Evolutionary conservation across 2,797 vertebrate genomes (phyloP).

Genomic region (Notolabrus celidotus): DNA sequence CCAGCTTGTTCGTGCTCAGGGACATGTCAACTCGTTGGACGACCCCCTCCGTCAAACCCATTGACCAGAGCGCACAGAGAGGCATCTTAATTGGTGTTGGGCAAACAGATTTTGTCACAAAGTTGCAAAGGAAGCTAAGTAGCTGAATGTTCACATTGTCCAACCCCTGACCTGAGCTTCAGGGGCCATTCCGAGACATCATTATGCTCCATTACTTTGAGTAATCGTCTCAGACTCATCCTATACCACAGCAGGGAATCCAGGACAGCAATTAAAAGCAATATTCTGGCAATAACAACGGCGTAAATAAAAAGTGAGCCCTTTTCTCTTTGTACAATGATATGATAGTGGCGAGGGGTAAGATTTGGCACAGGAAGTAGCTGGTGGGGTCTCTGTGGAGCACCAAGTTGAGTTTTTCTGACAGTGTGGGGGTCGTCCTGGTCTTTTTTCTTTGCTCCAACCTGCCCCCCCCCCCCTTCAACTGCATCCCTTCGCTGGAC

Average conservation of each 20-base stretch:
- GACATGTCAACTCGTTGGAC: constrained; percentile 87
- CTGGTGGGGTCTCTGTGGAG: constrained; percentile 57
- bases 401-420: constrained; percentile 46
- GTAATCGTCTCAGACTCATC: constrained; percentile 86
- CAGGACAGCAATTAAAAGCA: constrained; percentile 89
- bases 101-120: constrained; percentile 91
- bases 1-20: constrained; percentile 87
- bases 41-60: constrained; percentile 88
- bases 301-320: constrained; percentile 85
- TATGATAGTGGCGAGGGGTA: constrained; percentile 86
- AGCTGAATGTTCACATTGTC: constrained; percentile 91
- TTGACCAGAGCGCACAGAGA: constrained; percentile 84
- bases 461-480: constrained; percentile 48
- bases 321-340: constrained; percentile 85
- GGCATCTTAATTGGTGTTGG: constrained; percentile 92
- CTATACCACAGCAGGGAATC: constrained; percentile 81
- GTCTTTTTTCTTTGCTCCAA: constrained; percentile 47
- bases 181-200: constrained; percentile 81
- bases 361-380: constrained; percentile 73
- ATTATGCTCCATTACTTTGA: constrained; percentile 89
- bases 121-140: constrained; percentile 92
- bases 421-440: constrained; percentile 30
- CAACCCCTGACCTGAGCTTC: constrained; percentile 86
- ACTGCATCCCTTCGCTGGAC: constrained; percentile 49
- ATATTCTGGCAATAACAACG: constrained; percentile 84